These are phyloP conservation scores for Spea bombifrons DNA, from an alignment of 2,113 vertebrate genomes.

Conservation along the genomic window DNA sequence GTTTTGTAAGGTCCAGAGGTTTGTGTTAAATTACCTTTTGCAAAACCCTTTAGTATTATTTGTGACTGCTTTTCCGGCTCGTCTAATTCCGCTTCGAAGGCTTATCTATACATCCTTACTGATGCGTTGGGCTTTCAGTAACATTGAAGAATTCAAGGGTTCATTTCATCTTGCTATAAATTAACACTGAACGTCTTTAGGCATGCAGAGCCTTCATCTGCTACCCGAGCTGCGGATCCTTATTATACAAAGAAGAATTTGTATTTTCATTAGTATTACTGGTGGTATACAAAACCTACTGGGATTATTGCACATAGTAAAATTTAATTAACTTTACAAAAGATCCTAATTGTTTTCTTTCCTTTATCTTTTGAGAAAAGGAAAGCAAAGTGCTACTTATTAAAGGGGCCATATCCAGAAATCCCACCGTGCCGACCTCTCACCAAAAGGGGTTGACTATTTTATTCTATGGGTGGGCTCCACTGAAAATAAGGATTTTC, in stretches of 20 bases:
- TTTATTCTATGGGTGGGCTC: neutral
- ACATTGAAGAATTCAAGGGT: conserved; percentile 59
- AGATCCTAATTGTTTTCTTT: conserved; percentile 86
- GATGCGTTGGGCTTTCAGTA: conserved; percentile 59
- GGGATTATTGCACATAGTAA: conserved; percentile 86
- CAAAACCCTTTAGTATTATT: conserved; percentile 1
- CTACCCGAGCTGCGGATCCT: conserved; percentile 63
- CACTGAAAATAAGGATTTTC: neutral
- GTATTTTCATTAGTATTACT: conserved; percentile 87
- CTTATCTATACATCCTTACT: conserved; percentile 52
- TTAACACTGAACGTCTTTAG: conserved; percentile 68
- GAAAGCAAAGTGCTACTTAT: conserved; percentile 69
- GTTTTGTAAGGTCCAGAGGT: neutral
- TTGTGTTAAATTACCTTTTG: conserved; percentile 10
- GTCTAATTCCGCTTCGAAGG: conserved; percentile 47
- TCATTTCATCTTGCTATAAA: conserved; percentile 64
- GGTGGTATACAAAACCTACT: conserved; percentile 73
- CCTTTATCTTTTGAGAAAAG: conserved; percentile 67
- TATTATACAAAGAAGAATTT: conserved; percentile 81
- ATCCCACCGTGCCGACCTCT: neutral
- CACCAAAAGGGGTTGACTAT: neutral
- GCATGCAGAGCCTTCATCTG: conserved; percentile 65
- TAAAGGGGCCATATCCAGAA: conserved; percentile 57
- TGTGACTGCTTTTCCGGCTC: neutral
- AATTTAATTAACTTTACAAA: conserved; percentile 91